Base-by-base conservation (phyloP, 2,113 vertebrate species). In the Galbula dea region DNA sequence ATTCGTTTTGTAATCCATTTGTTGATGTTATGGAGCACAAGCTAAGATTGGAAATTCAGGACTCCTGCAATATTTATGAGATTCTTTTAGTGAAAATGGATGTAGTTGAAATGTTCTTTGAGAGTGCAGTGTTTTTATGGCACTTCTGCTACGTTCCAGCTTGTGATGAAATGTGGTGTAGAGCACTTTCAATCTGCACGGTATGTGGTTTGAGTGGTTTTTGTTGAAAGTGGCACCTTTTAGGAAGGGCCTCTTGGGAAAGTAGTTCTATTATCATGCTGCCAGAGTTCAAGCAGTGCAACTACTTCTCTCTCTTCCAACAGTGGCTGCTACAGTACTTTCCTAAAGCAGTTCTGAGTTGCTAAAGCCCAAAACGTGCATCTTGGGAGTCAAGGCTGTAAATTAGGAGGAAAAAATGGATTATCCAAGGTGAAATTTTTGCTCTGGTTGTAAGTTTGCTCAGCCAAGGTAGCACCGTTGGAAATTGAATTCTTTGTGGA, bases 141-240 rank as follows among this genome's bases (percentile, higher is more conserved):
- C 45, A 2, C 63, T 83, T 17, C 26, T 30, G 62, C 57, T 37
- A 3, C 41, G 15, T 43, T n/a, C 11, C 65, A 20, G 71, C 41
- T 15, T 3, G n/a, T 49, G 34, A 13, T 54, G 71, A 59, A 39
- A 34, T 9, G 52, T 29, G 48, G 15, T 29, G 62, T 32, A 9
- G 26, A 2, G 57, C 0, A 0, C 85, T 83, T 17, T 16, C 57
- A 11, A 0, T 4, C 72, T 17, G 11, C 52, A 11, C 13, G 0
- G 4, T 4, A 0, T 19, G 39, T 15, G 90, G n/a, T 79, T 76
- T 36, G 71, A 30, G 71, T 72, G 88, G 43, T 15, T 89, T 90
- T 67, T 79, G 58, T 30, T 91, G 66, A 3, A 71, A 89, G 71
- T 63, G 39, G 61, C 74, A 46, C 34, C 52, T 82, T 63, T 89